Evolutionary conservation across 2,113 vertebrate genomes (phyloP).

Genomic region (Piliocolobus tephrosceles): DNA sequence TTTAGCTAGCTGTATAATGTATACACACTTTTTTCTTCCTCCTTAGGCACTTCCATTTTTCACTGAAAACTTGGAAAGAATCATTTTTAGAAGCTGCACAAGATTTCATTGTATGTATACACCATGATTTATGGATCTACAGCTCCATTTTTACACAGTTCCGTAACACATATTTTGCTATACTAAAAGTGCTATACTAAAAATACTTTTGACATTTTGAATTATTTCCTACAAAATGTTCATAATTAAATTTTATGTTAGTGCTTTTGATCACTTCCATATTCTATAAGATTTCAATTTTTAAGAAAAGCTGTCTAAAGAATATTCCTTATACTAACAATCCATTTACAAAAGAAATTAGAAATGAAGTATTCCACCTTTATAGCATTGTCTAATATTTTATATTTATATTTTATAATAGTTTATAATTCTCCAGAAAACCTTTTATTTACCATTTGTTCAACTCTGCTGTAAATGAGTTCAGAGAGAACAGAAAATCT

Average conservation of each 20-base stretch:
- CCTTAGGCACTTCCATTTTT: background rate
- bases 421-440: background rate
- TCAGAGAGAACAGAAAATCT: background rate
- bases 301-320: background rate
- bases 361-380: background rate
- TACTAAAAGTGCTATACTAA: constrained; percentile 48
- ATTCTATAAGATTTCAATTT: constrained; percentile 29
- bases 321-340: constrained; percentile 15
- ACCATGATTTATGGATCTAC: constrained; percentile 16
- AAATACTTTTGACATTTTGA: constrained; percentile 65
- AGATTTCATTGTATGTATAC: constrained; percentile 28
- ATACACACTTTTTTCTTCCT: background rate
- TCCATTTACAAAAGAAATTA: background rate
- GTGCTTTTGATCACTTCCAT: constrained; percentile 50
- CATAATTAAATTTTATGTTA: constrained; percentile 58
- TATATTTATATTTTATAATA: background rate
- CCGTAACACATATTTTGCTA: constrained; percentile 10
- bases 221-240: constrained; percentile 61
- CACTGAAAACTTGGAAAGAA: constrained; percentile 42
- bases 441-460: background rate
- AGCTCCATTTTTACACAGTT: constrained; percentile 34
- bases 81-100: constrained; percentile 48
- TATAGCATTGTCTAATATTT: background rate
- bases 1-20: background rate
- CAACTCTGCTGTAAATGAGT: background rate